Conservation (phyloP, 2,797 vertebrate species). For the Austrolebias charrua region DNA sequence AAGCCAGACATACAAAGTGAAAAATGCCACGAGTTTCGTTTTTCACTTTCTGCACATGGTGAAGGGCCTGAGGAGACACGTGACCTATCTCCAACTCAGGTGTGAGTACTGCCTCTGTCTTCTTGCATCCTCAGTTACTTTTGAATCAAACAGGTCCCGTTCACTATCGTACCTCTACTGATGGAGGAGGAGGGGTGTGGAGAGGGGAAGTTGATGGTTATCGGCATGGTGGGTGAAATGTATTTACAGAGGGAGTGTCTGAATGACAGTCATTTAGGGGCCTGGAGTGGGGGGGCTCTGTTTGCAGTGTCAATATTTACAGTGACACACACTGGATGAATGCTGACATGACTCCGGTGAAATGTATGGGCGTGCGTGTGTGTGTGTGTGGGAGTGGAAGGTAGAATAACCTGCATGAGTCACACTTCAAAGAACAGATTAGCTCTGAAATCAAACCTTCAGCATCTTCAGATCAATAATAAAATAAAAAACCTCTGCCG, state of each 20-base stretch:
- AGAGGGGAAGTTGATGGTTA: conserved; percentile 48
- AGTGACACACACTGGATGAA: conserved; percentile 65
- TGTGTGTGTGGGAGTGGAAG: conserved; percentile 16
- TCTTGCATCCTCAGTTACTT: background rate
- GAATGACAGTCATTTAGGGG: conserved; percentile 58
- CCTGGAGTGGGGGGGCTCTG: conserved; percentile 54
- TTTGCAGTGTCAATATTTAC: conserved; percentile 79
- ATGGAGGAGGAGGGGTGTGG: conserved; percentile 23
- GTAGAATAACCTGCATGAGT: conserved; percentile 36
- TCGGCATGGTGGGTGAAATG: conserved; percentile 42
- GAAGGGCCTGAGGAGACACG: too few species aligned
- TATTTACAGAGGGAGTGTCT: conserved; percentile 62
- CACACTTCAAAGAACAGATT: conserved; percentile 39
- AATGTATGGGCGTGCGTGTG: conserved; percentile 25
- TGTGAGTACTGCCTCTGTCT: background rate
- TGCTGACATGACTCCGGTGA: conserved; percentile 54
- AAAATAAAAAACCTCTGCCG: background rate
- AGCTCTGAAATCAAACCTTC: conserved; percentile 15
- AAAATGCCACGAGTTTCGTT: conserved; percentile 58
- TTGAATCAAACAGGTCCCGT: background rate
- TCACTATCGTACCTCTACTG: background rate
- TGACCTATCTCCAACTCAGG: conserved; percentile 12
- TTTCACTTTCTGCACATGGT: conserved; percentile 62
- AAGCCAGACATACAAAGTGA: conserved; percentile 36
- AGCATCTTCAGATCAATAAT: background rate